These are phyloP conservation scores for Cinara cedri DNA, from an alignment of 2,888 invertebrate species.

Conservation along the genomic window DNA sequence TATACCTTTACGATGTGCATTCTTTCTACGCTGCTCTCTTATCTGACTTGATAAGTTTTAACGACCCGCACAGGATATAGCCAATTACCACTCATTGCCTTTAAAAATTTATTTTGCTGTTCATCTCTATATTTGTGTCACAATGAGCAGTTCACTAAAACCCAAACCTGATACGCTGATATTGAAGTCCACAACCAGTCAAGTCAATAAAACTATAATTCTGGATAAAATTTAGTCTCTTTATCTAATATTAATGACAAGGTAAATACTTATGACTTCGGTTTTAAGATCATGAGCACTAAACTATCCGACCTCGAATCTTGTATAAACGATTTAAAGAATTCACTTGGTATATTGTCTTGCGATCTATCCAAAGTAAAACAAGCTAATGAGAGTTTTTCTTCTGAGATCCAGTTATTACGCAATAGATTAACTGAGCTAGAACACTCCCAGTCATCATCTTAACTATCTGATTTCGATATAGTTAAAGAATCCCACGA, in stretches of 20 bases:
- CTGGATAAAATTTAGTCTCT: slow-evolving; percentile 5
- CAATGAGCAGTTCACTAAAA: slow-evolving; percentile 16
- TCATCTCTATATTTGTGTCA: not conserved
- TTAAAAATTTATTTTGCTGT: not conserved
- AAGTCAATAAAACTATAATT: slow-evolving; percentile 1
- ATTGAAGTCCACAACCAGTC: not conserved
- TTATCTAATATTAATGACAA: slow-evolving; percentile 10
- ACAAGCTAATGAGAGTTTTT: slow-evolving; percentile 11
- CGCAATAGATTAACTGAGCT: not conserved
- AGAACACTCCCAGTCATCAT: slow-evolving; percentile 5
- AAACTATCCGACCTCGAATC: slow-evolving; percentile 12
- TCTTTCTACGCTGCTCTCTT: not conserved
- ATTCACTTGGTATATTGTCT: not conserved
- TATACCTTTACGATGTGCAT: slow-evolving; percentile 3
- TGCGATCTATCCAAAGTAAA: slow-evolving; percentile 6
- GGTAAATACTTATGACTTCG: slow-evolving; percentile 11
- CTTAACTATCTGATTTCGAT: not conserved
- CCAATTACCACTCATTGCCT: not conserved
- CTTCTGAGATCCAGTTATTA: slow-evolving; percentile 6
- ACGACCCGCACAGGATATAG: not conserved
- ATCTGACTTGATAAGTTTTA: not conserved
- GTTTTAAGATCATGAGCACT: slow-evolving; percentile 1
- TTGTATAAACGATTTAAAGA: not conserved
- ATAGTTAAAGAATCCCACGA: slow-evolving; percentile 17
- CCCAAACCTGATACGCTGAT: not conserved